Percentiles rank a stretch among this genome's conserved stretches.
These are phyloP conservation scores for Centruroides vittatus DNA, from an alignment of 1,140 invertebrate genomes.

Conservation along the genomic window DNA sequence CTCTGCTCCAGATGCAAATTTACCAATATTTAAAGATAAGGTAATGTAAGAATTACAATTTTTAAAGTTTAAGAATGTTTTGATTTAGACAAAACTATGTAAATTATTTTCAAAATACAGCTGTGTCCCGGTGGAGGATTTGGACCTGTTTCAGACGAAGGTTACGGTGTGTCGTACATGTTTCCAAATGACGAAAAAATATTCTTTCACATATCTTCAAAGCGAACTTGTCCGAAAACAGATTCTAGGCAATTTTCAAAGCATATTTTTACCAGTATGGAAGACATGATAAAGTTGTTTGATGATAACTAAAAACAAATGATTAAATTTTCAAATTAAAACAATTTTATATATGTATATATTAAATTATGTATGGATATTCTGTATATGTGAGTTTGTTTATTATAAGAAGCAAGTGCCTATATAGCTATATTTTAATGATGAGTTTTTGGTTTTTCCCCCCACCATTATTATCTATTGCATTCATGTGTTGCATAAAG, in stretches of 20 bases:
- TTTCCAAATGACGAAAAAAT: slow-evolving; percentile 34
- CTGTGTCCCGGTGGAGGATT: slow-evolving; percentile 36
- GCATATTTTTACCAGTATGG: slow-evolving; percentile 30
- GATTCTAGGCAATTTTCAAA: slow-evolving; percentile 30
- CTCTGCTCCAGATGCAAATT: slow-evolving; percentile 31
- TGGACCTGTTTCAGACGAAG: slow-evolving; percentile 38
- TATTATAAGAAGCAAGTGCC: no score
- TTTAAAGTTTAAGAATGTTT: no score
- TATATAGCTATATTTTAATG: no score
- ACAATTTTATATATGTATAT: no score
- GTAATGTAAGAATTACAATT: slow-evolving; percentile 16
- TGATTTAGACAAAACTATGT: no score
- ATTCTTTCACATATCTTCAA: slow-evolving; percentile 38
- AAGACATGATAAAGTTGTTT: slow-evolving; percentile 31
- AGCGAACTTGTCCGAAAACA: slow-evolving; percentile 29
- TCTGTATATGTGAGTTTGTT: no score
- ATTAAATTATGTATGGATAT: no score
- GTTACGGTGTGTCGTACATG: slow-evolving; percentile 40
- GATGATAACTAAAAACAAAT: slow-evolving; percentile 4
- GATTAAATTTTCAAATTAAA: no score
- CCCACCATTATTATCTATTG: no score
- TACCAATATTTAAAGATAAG: slow-evolving; percentile 29
- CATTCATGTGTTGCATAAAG: no score
- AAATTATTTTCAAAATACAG: slow-evolving; percentile 14
- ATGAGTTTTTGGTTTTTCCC: no score